Percentiles rank a stretch among this genome's conserved stretches.
phyloP scores from a whole-genome alignment of 2,113 vertebrate genomes.

The Tetrax tetrax region DNA sequence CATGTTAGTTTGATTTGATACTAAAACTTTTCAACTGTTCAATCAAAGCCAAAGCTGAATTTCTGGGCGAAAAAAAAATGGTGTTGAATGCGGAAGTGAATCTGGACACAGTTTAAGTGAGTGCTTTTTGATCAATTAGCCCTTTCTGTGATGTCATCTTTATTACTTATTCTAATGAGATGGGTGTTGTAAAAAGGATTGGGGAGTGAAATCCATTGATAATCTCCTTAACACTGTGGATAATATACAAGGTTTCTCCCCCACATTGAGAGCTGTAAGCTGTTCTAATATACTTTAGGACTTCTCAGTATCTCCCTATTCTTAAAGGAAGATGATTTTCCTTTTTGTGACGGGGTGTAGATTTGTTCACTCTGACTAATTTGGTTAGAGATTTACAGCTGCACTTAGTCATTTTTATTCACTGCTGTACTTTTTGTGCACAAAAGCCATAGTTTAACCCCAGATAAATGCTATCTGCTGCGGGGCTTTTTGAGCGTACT shows the following conservation, averaged over 20 bases:
- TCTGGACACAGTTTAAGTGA: constrained; percentile 20
- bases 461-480: constrained; percentile 4
- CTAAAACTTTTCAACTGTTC: constrained; percentile 61
- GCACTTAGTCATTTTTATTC: constrained; percentile 17
- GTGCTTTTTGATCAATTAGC: constrained; percentile 54
- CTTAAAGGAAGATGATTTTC: constrained; percentile 44
- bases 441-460: constrained; percentile 18
- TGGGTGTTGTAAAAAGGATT: constrained; percentile 47
- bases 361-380: neutral
- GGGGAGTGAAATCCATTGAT: constrained; percentile 57
- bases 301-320: constrained; percentile 23
- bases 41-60: constrained; percentile 49
- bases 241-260: constrained; percentile 61
- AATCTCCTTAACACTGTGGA: constrained; percentile 68
- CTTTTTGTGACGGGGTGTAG: neutral
- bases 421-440: neutral
- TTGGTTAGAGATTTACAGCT: neutral
- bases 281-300: constrained; percentile 40
- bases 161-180: constrained; percentile 64
- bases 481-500: neutral
- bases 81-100: constrained; percentile 41
- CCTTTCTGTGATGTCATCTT: constrained; percentile 41
- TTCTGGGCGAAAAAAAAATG: neutral
- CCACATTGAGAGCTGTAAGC: constrained; percentile 65
- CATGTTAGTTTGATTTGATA: constrained; percentile 57